Conservation (phyloP, 2,113 vertebrate genomes). For the Sinocyclocheilus rhinocerous region DNA sequence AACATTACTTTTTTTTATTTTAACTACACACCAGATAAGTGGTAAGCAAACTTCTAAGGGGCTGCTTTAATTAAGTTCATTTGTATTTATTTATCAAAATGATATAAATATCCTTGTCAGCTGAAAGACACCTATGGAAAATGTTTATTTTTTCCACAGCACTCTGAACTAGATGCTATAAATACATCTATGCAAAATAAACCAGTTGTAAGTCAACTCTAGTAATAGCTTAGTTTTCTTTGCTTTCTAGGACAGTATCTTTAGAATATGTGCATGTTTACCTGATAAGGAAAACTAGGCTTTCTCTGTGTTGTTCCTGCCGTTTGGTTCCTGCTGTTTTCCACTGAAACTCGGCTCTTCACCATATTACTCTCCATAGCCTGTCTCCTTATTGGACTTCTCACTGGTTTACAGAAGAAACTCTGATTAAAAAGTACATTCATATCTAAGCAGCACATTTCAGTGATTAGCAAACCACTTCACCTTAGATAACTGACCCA, state of each 20-base stretch:
- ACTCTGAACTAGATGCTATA: too few relatives aligned
- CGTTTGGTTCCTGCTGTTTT: slow-evolving; percentile 69
- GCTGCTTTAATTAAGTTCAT: neutral
- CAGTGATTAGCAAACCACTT: slow-evolving; percentile 1
- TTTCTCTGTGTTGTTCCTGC: slow-evolving; percentile 65
- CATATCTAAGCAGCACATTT: neutral
- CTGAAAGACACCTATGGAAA: too few relatives aligned
- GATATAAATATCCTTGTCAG: neutral
- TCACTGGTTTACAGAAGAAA: slow-evolving; percentile 38
- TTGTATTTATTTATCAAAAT: neutral
- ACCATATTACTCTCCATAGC: slow-evolving; percentile 62
- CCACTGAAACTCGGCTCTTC: slow-evolving; percentile 66
- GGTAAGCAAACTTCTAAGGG: neutral
- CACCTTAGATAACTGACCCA: neutral
- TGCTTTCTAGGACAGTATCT: neutral
- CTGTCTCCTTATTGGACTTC: slow-evolving; percentile 63
- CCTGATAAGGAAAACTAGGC: slow-evolving; percentile 70
- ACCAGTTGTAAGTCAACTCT: too few relatives aligned
- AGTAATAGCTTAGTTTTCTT: neutral
- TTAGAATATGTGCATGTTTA: slow-evolving; percentile 66
- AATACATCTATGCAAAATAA: too few relatives aligned
- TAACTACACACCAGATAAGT: neutral
- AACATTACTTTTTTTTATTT: neutral
- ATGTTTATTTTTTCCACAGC: too few relatives aligned
- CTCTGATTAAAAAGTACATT: neutral